These are phyloP conservation scores for Nerophis ophidion DNA, from an alignment of 2,113 vertebrate species.

Conservation along the genomic window DNA sequence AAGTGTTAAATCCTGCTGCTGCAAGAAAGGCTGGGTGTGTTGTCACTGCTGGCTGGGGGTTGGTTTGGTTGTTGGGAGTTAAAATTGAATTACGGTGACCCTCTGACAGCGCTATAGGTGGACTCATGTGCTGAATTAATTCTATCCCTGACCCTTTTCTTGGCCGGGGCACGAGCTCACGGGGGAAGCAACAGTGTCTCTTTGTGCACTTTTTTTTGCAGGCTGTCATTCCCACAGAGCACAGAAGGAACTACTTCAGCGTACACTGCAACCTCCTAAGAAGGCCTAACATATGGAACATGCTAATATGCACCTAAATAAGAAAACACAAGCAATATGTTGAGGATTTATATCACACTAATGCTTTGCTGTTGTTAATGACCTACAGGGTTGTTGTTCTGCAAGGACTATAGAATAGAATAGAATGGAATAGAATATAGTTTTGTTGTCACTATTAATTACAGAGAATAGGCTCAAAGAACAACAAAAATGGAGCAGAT, in stretches of 20 bases:
- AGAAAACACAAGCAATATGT: too few species aligned
- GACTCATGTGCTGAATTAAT: conserved; percentile 68
- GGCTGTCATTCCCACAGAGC: conserved; percentile 39
- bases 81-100: conserved; percentile 70
- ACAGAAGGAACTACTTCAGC: conserved; percentile 14
- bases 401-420: too few species aligned
- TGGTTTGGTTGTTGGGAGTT: conserved; percentile 10
- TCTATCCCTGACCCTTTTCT: conserved; percentile 56
- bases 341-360: too few species aligned
- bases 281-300: too few species aligned
- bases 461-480: too few species aligned
- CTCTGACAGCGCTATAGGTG: conserved; percentile 56
- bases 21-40: conserved; percentile 25
- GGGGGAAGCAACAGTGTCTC: conserved; percentile 26
- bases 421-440: too few species aligned
- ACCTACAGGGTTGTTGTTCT: too few species aligned
- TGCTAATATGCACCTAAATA: too few species aligned
- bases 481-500: too few species aligned
- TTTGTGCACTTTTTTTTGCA: conserved; percentile 27
- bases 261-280: conserved; percentile 6
- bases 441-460: too few species aligned
- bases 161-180: conserved; percentile 24
- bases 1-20: conserved; percentile 29
- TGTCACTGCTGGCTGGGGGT: background rate
- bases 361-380: too few species aligned